Evolutionary conservation across 2,113 vertebrate species (phyloP), one percentile per base, ranked within the genome.

Genomic region (Tragelaphus strepsiceros): DNA sequence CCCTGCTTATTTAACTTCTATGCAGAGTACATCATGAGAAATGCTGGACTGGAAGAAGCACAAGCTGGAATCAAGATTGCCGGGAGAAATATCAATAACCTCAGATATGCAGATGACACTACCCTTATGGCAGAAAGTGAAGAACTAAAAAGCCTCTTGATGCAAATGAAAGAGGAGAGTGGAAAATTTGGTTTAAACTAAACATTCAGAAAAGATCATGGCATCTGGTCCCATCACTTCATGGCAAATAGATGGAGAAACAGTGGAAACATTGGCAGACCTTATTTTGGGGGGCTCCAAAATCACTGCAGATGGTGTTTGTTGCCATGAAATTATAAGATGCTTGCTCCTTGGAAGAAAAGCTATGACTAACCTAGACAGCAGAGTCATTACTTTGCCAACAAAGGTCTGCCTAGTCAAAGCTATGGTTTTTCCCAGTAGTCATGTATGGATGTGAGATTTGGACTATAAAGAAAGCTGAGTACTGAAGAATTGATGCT

Each of bases 11-110:
- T 67, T n/a, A 67, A 67, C 16, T 67, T 67, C 0, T n/a, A 10
- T 67, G 32, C 62, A n/a, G 62, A 67, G 7, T 67, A 19, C 32
- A 67, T n/a, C 6, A 64, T 32, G 62, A 64, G 62, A 32, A 64
- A 64, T 0, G 3, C 61, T 64, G 61, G 30, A 0, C 62, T 64
- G 62, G 62, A 64, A 17, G 62, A 64, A 32, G 62, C 30, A 3
- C 62, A 64, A 32, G 15, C 30, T 64, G 62, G 15, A 64, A 64
- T 64, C 30, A 64, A 64, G 62, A 64, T n/a, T 61, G 30, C 30
- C 0, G 0, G 15, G 30, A 64, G 62, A 64, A 64, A 17, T 64
- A 17, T 64, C 2, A 2, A 64, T 64, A 17, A 64, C 30, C 1
- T 64, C 15, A 64, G 30, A 64, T n/a, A 17, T n/a, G 30, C 3